Evolutionary conservation across 2,797 vertebrate species (phyloP).

Genomic region (Neosilurus mollespiculum): DNA sequence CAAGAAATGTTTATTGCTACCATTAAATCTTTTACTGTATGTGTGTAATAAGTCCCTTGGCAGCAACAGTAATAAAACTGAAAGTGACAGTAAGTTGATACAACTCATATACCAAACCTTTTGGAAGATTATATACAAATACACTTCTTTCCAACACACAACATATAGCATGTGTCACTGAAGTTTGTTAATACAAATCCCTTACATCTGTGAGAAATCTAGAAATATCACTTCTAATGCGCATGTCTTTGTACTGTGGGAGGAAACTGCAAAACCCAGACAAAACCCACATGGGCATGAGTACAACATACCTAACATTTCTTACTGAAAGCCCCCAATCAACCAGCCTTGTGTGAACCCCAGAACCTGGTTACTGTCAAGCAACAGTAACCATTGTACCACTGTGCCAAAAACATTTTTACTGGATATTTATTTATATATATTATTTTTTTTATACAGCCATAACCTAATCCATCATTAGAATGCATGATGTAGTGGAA

Average conservation of each 20-base stretch:
- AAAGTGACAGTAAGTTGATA: background rate
- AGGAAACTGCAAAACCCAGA: no score
- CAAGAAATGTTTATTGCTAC: conserved; percentile 5
- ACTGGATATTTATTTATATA: background rate
- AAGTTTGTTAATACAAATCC: background rate
- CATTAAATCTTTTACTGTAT: conserved; percentile 7
- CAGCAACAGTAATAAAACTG: background rate
- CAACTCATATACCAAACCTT: background rate
- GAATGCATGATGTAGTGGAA: background rate
- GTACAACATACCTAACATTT: no score
- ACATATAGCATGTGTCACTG: background rate
- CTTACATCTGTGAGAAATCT: no score
- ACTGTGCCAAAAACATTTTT: no score
- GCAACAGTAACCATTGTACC: no score
- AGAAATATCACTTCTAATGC: no score
- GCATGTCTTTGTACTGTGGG: no score
- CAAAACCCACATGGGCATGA: no score
- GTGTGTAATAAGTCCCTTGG: background rate
- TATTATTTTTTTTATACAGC: background rate
- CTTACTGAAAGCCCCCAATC: no score
- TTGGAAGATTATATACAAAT: background rate
- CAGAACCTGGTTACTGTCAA: no score
- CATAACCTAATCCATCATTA: background rate
- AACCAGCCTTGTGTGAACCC: no score
- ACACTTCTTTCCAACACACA: background rate